Conservation (phyloP, 2,888 invertebrate genomes). For the Halictus quadricinctus region DNA sequence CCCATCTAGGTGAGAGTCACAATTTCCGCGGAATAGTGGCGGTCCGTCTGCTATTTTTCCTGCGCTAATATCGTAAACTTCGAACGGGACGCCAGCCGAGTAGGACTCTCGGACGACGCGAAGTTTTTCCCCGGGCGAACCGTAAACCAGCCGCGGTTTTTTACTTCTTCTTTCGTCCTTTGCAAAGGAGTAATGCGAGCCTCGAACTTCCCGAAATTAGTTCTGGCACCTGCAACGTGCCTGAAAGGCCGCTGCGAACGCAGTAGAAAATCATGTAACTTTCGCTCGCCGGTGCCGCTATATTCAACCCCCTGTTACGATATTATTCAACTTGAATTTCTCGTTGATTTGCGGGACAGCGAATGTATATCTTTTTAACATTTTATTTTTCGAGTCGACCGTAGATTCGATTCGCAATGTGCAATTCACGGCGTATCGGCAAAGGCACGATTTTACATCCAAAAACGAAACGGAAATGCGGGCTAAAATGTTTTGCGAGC, state of each 20-base stretch:
- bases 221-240: slow-evolving; percentile 49
- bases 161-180: neutral
- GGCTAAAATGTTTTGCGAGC: neutral
- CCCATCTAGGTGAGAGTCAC: slow-evolving; percentile 6
- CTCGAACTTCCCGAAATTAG: slow-evolving; percentile 58
- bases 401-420: neutral
- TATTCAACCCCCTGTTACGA: neutral
- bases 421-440: neutral
- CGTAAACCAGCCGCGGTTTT: slow-evolving; percentile 34
- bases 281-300: slow-evolving; percentile 41
- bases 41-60: slow-evolving; percentile 34
- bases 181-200: slow-evolving; percentile 10
- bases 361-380: neutral
- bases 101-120: neutral
- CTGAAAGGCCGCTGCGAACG: slow-evolving; percentile 40
- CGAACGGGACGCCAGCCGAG: neutral
- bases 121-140: slow-evolving; percentile 38
- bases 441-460: neutral
- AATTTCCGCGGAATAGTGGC: slow-evolving; percentile 1
- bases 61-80: slow-evolving; percentile 54
- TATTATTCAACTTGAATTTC: neutral
- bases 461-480: neutral
- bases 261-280: slow-evolving; percentile 47
- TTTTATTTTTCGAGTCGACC: neutral
- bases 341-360: neutral